These are phyloP conservation scores for Carollia perspicillata DNA, from an alignment of 2,113 vertebrate species.

Conservation along the genomic window DNA sequence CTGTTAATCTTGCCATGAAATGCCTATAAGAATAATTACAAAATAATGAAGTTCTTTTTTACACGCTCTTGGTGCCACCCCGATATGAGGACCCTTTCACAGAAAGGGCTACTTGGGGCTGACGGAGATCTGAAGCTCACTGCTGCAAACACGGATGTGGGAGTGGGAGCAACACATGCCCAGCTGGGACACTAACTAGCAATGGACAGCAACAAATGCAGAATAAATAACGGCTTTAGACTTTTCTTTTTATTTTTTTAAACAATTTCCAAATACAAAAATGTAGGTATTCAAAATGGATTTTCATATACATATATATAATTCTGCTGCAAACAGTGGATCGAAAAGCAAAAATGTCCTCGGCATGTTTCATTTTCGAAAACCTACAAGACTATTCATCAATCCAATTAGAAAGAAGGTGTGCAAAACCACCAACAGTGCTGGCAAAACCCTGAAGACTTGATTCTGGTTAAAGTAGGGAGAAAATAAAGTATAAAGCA, in stretches of 20 bases:
- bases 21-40: slow-evolving; percentile 85
- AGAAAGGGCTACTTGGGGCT: slow-evolving; percentile 88
- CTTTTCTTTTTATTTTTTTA: slow-evolving; percentile 61
- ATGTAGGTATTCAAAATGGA: slow-evolving; percentile 42
- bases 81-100: slow-evolving; percentile 89
- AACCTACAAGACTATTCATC: slow-evolving; percentile 30
- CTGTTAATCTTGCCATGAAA: slow-evolving; percentile 84
- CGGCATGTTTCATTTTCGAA: slow-evolving; percentile 41
- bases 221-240: slow-evolving; percentile 67
- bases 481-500: slow-evolving; percentile 37
- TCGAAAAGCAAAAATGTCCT: slow-evolving; percentile 40
- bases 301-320: slow-evolving; percentile 7
- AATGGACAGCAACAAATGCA: slow-evolving; percentile 54
- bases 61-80: slow-evolving; percentile 69
- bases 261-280: slow-evolving; percentile 55
- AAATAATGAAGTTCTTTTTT: slow-evolving; percentile 70
- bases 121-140: slow-evolving; percentile 76
- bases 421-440: slow-evolving; percentile 38
- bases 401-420: slow-evolving; percentile 50
- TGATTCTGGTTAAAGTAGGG: slow-evolving; percentile 39
- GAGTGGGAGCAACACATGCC: slow-evolving; percentile 54
- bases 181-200: background rate
- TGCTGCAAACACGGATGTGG: slow-evolving; percentile 65
- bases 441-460: slow-evolving; percentile 29
- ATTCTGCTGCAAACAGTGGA: slow-evolving; percentile 32